phyloP scores from a whole-genome alignment of 2,888 invertebrate species.

The Tridacna gigas region DNA sequence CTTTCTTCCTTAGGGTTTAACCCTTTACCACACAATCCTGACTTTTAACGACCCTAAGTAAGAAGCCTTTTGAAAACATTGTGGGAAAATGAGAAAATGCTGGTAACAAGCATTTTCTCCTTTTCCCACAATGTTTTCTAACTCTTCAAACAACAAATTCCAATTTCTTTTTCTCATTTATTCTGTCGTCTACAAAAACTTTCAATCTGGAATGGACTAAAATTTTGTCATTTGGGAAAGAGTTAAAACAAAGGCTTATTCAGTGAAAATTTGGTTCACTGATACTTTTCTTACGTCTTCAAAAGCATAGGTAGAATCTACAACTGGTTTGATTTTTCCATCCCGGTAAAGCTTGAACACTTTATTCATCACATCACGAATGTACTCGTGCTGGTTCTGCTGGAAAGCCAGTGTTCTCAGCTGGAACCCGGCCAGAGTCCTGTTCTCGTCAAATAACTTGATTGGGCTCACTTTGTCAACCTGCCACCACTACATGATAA shows the following conservation, averaged over 20 bases:
- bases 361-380: slow-evolving; percentile 89
- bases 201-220: not conserved
- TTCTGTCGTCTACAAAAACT: too few species aligned
- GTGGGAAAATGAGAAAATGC: too few species aligned
- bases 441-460: slow-evolving; percentile 95
- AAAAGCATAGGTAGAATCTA: slow-evolving; percentile 94
- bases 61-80: too few species aligned
- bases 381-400: slow-evolving; percentile 87
- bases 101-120: not conserved
- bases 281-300: slow-evolving; percentile 90
- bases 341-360: slow-evolving; percentile 91
- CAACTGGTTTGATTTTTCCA: slow-evolving; percentile 92
- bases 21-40: too few species aligned
- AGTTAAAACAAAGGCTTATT: not conserved
- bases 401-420: slow-evolving; percentile 93
- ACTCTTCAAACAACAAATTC: not conserved
- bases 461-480: slow-evolving; percentile 95
- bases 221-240: not conserved
- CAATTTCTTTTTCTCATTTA: too few species aligned
- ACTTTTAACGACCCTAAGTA: too few species aligned
- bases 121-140: not conserved
- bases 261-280: not conserved
- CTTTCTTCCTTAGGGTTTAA: too few species aligned
- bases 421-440: slow-evolving; percentile 92
- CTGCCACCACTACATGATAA: slow-evolving; percentile 91